Conservation (phyloP, 2,113 vertebrate species). For the Pygathrix nemaeus region DNA sequence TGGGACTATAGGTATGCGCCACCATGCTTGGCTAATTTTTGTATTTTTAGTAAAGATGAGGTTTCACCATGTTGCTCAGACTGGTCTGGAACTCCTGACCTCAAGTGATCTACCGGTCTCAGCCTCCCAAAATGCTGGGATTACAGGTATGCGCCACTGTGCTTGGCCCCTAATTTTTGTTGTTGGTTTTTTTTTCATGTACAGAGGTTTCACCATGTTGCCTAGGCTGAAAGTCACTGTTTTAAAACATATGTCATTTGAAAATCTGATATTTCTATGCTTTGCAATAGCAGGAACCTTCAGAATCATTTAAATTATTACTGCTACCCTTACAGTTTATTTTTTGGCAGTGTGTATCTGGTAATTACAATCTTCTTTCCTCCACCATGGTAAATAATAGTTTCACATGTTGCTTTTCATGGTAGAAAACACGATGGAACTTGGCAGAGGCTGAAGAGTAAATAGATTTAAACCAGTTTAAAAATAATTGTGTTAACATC, state of each 20-base stretch:
- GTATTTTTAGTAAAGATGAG: no score
- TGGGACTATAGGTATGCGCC: no score
- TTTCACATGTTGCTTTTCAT: neutral
- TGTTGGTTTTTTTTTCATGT: no score
- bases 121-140: no score
- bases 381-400: neutral
- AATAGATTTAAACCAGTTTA: neutral
- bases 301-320: neutral
- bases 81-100: no score
- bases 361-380: neutral
- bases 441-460: neutral
- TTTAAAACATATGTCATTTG: constrained; percentile 26
- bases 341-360: neutral
- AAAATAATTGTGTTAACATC: neutral
- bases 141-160: no score
- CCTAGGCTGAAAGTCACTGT: neutral
- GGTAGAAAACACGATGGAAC: neutral
- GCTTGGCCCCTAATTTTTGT: no score
- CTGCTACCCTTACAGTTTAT: neutral
- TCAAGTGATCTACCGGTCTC: no score
- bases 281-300: neutral
- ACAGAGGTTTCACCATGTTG: no score
- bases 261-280: neutral
- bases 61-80: no score
- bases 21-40: no score